These are phyloP conservation scores for Urocolius indicus DNA, from an alignment of 2,113 vertebrate genomes.

Conservation along the genomic window DNA sequence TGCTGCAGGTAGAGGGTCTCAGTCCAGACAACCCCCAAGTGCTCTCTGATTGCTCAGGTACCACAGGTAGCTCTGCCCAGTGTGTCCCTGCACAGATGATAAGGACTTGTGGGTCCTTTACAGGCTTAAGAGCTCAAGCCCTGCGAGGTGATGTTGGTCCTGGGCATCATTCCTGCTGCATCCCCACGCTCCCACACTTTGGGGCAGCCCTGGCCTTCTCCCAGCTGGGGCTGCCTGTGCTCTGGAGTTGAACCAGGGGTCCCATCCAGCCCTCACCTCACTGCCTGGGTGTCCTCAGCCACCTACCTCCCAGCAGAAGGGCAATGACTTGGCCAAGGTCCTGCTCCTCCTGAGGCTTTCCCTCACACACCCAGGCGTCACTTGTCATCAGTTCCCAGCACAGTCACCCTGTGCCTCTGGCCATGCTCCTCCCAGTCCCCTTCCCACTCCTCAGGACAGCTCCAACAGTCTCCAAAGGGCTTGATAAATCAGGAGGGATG, in stretches of 20 bases:
- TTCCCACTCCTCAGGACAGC: neutral
- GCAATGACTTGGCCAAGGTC: neutral
- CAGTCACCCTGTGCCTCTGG: neutral
- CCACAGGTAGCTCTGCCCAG: neutral
- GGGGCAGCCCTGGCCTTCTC: rapidly evolving
- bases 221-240: rapidly evolving
- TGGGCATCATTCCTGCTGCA: neutral
- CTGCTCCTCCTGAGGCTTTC: neutral
- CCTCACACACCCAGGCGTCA: neutral
- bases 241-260: rapidly evolving
- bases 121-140: neutral
- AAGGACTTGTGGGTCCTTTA: neutral
- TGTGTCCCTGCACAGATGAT: rapidly evolving
- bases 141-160: rapidly evolving
- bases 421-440: neutral
- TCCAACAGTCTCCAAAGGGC: rapidly evolving
- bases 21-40: neutral
- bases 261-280: neutral
- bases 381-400: neutral
- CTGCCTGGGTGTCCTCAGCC: neutral
- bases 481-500: neutral
- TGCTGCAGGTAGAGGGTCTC: neutral
- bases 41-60: neutral
- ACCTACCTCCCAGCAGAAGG: neutral
- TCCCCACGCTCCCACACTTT: rapidly evolving